Percentiles rank a stretch among this genome's conserved stretches.
Conservation (phyloP, 2,888 invertebrate genomes). For the Drosophila rellima region DNA sequence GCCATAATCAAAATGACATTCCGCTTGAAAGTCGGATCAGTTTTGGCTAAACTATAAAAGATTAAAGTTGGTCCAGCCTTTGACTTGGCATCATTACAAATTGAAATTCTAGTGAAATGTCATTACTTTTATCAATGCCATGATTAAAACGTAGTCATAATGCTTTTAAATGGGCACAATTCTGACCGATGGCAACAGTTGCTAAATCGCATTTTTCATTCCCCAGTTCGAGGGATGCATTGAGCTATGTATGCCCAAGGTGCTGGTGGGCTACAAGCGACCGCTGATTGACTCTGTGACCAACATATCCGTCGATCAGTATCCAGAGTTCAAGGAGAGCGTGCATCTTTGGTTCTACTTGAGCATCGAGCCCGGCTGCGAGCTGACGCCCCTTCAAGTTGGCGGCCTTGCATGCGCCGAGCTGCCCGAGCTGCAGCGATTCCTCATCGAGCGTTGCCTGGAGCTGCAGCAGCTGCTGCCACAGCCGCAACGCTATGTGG, state of each 20-base stretch:
- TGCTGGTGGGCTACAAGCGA: slow-evolving; percentile 90
- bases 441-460: slow-evolving; percentile 76
- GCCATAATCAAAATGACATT: too few species aligned
- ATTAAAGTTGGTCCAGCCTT: too few species aligned
- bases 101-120: too few species aligned
- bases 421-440: slow-evolving; percentile 84
- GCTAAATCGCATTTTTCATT: not conserved
- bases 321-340: slow-evolving; percentile 85
- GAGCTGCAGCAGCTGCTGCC: slow-evolving; percentile 84
- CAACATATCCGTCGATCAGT: slow-evolving; percentile 75
- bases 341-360: slow-evolving; percentile 89
- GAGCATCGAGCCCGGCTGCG: slow-evolving; percentile 88
- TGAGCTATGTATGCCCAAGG: slow-evolving; percentile 90
- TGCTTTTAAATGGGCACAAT: too few species aligned
- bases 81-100: too few species aligned
- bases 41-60: too few species aligned
- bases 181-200: not conserved
- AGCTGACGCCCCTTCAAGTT: slow-evolving; percentile 82
- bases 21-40: too few species aligned
- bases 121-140: too few species aligned
- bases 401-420: slow-evolving; percentile 86
- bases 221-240: slow-evolving; percentile 94
- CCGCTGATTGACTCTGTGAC: slow-evolving; percentile 74
- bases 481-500: slow-evolving; percentile 85
- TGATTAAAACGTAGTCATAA: too few species aligned